phyloP scores from a whole-genome alignment of 2,797 vertebrate genomes.

The Cetoscarus ocellatus region DNA sequence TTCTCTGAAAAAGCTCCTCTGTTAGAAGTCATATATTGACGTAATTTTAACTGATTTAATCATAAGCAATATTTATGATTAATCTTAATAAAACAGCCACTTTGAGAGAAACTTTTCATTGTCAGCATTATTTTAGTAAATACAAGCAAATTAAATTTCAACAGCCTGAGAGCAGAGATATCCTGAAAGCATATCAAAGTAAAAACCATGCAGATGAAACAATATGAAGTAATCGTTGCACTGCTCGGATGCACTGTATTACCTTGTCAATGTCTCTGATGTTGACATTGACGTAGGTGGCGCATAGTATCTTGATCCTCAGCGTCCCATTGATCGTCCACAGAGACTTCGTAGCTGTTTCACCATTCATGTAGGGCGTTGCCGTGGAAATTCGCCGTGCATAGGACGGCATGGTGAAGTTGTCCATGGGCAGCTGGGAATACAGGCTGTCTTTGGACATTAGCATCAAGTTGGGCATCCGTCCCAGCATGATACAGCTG shows the following conservation, averaged over 20 bases:
- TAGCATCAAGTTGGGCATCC: constrained; percentile 99
- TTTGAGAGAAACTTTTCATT: too few relatives aligned
- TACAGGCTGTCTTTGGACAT: constrained; percentile 99
- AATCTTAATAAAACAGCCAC: too few relatives aligned
- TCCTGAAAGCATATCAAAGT: constrained; percentile 5
- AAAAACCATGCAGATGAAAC: constrained; percentile 12
- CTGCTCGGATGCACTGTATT: background rate
- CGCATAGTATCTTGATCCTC: constrained; percentile 95
- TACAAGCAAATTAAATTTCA: too few relatives aligned
- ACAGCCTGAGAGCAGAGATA: too few relatives aligned
- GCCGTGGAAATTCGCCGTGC: constrained; percentile 97
- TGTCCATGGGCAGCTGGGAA: constrained; percentile 94
- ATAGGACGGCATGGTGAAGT: constrained; percentile 97
- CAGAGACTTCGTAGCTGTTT: constrained; percentile 94
- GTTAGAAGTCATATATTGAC: too few relatives aligned
- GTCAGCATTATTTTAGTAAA: too few relatives aligned
- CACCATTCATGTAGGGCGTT: constrained; percentile 98
- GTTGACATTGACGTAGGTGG: constrained; percentile 99
- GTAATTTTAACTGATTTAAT: too few relatives aligned
- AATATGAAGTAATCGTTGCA: background rate
- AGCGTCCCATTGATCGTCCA: constrained; percentile 96
- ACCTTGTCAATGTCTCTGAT: constrained; percentile 99
- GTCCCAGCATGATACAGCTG: constrained; percentile 98
- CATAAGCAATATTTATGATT: too few relatives aligned
- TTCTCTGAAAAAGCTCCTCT: too few relatives aligned